Evolutionary conservation across 2,113 vertebrate species (phyloP), one percentile per base, ranked within the genome.

Genomic region (Odocoileus virginianus): DNA sequence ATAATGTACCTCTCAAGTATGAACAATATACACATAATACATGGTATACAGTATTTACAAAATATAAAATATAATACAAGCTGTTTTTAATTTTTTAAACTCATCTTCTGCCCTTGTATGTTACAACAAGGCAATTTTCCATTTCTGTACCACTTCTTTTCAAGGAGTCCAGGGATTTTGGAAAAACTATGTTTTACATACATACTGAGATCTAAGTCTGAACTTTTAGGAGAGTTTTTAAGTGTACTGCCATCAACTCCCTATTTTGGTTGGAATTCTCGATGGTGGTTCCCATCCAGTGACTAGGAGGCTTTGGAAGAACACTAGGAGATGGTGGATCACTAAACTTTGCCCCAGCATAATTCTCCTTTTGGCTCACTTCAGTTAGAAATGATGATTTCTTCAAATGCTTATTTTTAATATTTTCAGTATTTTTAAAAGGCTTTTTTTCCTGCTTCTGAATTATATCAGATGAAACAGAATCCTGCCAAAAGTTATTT

Each of bases 291-390:
- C 99, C 99, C 95, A 99, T 99, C 99, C 99, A 99, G 98, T 99
- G 99, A 93, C 99, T 99, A 81, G 99, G 99, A 1, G 99, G 99
- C 98, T 99, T 99, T 79, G 99, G 99, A 95, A 99, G 99, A 97
- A 99, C 99, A 78, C 99, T 99, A 17, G 99, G 99, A 81, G 99
- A 99, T 1, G 99, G 99, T 0, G 99, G 99, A 97, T 99, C 99
- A 43, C 99, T 99, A 83, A 99, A 99, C 97, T 99, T 99, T 30
- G 99, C 99, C 45, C 99, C 99, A 33, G 99, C 99, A 0, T 99
- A 99, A 30, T 99, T 99, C 99, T 99, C 99, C 74, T 99, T 99
- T 98, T 99, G 99, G 98, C 92, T 98, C 25, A 89, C 95, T 98
- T 99, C 99, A 2, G 93, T 95, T 1, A 98, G 92, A 88, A 98